phyloP scores from a whole-genome alignment of 1,140 invertebrate species.

The Papilio dardanus region DNA sequence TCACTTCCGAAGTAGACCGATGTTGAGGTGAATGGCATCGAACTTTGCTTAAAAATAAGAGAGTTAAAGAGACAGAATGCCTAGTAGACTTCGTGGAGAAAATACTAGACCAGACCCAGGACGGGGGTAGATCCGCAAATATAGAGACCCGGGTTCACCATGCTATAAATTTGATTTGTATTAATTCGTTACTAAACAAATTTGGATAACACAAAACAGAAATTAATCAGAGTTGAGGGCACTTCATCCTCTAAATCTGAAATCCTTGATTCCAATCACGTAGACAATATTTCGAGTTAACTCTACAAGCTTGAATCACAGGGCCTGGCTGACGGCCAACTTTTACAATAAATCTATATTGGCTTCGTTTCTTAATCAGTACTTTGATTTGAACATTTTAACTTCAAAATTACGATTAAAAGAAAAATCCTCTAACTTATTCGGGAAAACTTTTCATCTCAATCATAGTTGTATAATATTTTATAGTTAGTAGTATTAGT shows the following conservation, averaged over 20 bases:
- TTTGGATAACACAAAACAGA: neutral
- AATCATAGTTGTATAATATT: neutral
- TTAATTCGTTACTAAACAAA: neutral
- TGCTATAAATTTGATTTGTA: neutral
- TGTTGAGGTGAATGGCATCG: too few relatives aligned
- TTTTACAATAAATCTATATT: slow-evolving; percentile 80
- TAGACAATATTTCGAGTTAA: slow-evolving; percentile 81
- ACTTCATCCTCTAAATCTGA: slow-evolving; percentile 64
- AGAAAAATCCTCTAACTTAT: neutral
- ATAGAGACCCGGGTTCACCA: neutral
- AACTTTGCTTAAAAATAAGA: too few relatives aligned
- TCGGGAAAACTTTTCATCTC: neutral
- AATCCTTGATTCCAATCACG: slow-evolving; percentile 76
- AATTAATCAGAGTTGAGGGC: slow-evolving; percentile 19
- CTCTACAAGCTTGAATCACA: slow-evolving; percentile 80
- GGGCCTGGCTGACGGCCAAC: slow-evolving; percentile 77
- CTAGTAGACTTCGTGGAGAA: neutral
- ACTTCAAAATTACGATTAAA: slow-evolving; percentile 24
- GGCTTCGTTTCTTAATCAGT: slow-evolving; percentile 79
- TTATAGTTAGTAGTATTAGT: too few relatives aligned
- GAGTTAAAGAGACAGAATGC: too few relatives aligned
- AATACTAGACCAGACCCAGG: neutral
- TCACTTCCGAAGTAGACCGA: neutral
- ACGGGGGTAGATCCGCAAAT: too few relatives aligned
- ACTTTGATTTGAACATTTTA: slow-evolving; percentile 50